Evolutionary conservation across 2,113 vertebrate genomes (phyloP), one percentile per base, ranked within the genome.

Genomic region (Strix aluco): DNA sequence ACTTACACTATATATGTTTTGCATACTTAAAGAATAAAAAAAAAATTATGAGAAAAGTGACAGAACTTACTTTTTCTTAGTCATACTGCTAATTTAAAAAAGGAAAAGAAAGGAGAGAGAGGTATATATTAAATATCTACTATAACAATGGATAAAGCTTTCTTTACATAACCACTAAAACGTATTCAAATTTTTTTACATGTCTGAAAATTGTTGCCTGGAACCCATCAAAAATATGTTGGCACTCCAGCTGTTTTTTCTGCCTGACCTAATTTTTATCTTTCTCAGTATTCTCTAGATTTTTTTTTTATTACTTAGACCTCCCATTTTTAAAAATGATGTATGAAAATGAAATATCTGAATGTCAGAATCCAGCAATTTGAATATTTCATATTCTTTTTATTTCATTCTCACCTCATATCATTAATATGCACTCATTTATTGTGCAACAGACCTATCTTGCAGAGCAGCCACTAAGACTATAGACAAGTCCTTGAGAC

Each of bases 11-110:
- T 27, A 40, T 25, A 29, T 46, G 12, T 20, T 94, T 84, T 67
- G 52, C 36, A 70, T 34, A 83, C 21, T 85, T 95, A 26, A 30
- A 92, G 22, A 89, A 88, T 79, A 52, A 97, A 81, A 92, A 92
- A 84, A 75, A 94, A 75, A 73, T n/a, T 11, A 15, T 51, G 13
- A 84, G 11, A 66, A 36, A 21, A 49, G 1, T 47, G 25, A 73
- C 13, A 89, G 46, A 94, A 83, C 51, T 91, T 92, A 65, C 11
- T 38, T 85, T 91, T 75, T 70, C 34, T 55, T 74, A 82, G 47
- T 61, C 57, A 81, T 52, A 49, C 4, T 32, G 5, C 3, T 57
- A 69, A 52, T 16, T 4, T 27, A 32, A 66, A 70, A 61, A 71
- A 30, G 11, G 6, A 52, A 70, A 42, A n/a, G 3, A 46, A 25